phyloP scores from a whole-genome alignment of 2,113 vertebrate species.

The Crotalus horridus region DNA sequence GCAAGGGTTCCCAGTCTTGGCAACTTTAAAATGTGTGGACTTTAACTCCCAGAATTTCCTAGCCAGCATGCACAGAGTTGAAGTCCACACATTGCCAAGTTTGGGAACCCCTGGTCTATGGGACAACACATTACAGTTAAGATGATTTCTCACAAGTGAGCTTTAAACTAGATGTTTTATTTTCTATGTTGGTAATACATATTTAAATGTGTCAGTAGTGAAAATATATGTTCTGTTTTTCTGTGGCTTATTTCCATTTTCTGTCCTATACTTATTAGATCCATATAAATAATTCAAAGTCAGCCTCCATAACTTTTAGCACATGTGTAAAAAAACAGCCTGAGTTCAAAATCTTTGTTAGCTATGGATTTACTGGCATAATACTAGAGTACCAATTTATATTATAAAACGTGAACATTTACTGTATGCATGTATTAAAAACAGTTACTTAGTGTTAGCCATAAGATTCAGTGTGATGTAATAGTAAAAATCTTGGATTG shows the following conservation, averaged over 20 bases:
- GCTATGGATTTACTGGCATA: not conserved
- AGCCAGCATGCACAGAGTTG: not conserved
- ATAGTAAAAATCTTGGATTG: not conserved
- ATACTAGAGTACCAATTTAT: not conserved
- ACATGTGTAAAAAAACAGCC: not conserved
- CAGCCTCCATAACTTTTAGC: not conserved
- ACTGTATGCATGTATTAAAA: not conserved
- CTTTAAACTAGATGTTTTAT: not conserved
- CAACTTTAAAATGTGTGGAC: not conserved
- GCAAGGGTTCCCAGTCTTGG: not conserved
- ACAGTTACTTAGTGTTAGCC: not conserved
- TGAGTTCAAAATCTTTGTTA: not conserved
- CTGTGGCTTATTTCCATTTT: not conserved
- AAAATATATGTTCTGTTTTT: not conserved
- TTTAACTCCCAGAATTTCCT: not conserved
- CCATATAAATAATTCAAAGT: not conserved
- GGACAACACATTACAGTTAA: not conserved
- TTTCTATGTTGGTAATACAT: not conserved
- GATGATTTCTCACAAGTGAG: not conserved
- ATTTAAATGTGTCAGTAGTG: not conserved
- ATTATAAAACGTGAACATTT: not conserved
- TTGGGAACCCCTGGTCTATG: not conserved
- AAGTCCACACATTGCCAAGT: not conserved
- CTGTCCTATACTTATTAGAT: too few relatives aligned
- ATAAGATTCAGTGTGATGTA: not conserved